Base-by-base conservation (phyloP, 2,797 vertebrate genomes). In the Notolepis coatsorum region DNA sequence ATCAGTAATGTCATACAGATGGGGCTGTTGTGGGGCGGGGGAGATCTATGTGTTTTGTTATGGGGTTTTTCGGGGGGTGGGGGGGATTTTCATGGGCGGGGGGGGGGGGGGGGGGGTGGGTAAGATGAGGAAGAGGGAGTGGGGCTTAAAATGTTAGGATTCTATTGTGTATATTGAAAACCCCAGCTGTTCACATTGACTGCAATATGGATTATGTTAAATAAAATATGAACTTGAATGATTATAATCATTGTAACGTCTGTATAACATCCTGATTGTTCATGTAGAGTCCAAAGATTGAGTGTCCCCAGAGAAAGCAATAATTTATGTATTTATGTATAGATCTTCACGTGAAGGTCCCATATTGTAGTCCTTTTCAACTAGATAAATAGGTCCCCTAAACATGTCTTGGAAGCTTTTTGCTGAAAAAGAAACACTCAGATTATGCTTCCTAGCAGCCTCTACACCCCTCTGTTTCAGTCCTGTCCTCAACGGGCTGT, bases 121-220 rank as follows among this genome's bases (percentile, higher is more conserved):
- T 3, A 74, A 74, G 78, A 62, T 66, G 54, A 42, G 2, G 39
- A 51, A 46, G 25, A 61, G 57, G 73, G 79, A n/a, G 65, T 54
- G 71, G 81, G 82, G 72, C 52, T 75, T 87, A 65, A 79, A 82
- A 87, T 82, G 86, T 92, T 91, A 85, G 37, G 59, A 90, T 85
- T 85, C 76, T 91, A 77, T 90, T 90, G 85, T 92, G 90, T 93
- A 92, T 91, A 91, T 92, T 90, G 79, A 91, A 90, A 89, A 88
- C 88, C 78, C 87, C 88, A 74, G 87, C 90, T 92, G 92, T 93
- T 92, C 88, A 92, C 89, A 79, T 87, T 85, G 89, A 93, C 91
- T 92, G 91, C 90, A 92, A 90, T 90, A 90, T 92, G 88, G 90
- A 92, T 92, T 91, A 90, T 91, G 90, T 93, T 91, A 88, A 93